phyloP scores from a whole-genome alignment of 1,140 invertebrate species.

The Hormaphis cornu region DNA sequence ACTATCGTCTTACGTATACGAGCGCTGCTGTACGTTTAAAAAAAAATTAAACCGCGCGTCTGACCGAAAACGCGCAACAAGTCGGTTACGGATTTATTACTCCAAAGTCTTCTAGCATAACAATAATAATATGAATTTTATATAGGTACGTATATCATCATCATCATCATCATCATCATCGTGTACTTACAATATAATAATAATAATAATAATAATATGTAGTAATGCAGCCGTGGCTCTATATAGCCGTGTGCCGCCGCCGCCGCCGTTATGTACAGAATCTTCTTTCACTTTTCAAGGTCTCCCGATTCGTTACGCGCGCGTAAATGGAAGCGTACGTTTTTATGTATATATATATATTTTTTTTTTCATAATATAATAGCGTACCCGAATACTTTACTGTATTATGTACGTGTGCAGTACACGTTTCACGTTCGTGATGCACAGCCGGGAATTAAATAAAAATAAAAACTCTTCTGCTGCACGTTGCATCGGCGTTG shows the following conservation, averaged over 20 bases:
- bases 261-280: neutral
- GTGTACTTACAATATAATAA: neutral
- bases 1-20: neutral
- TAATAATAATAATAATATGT: neutral
- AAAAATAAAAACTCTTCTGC: no score
- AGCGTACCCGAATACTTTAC: no score
- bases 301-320: constrained; percentile 26
- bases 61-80: neutral
- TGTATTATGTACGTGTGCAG: no score
- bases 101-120: neutral
- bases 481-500: no score
- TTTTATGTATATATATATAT: no score
- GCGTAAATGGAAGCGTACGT: constrained; percentile 19
- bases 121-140: neutral
- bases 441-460: no score
- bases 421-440: no score
- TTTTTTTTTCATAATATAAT: no score
- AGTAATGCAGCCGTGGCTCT: neutral
- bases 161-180: neutral
- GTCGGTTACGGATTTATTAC: constrained; percentile 8
- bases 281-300: constrained; percentile 33
- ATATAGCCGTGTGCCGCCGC: neutral
- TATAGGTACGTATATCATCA: neutral
- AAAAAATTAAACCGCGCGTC: neutral
- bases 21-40: neutral